Percentiles rank a stretch among this genome's conserved stretches.
These are phyloP conservation scores for Ptycholaimellus sp. DNA, from an alignment of 2,888 invertebrate genomes.

Conservation along the genomic window DNA sequence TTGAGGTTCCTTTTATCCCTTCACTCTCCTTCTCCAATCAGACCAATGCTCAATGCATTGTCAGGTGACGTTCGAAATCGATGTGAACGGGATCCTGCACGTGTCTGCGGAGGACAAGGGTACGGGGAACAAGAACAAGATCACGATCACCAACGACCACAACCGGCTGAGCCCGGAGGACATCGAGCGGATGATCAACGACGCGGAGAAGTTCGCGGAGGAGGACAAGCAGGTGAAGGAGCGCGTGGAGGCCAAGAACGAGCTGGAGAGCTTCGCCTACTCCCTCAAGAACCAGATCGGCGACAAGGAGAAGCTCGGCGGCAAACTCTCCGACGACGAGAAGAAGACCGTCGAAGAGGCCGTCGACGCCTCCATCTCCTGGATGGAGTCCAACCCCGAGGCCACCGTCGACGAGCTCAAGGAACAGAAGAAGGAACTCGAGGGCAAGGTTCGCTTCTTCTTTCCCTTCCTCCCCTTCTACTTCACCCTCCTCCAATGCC, in stretches of 20 bases:
- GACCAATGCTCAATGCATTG: not conserved
- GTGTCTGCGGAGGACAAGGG: constrained; percentile 97
- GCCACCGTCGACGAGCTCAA: constrained; percentile 36
- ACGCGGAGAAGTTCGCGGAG: constrained; percentile 93
- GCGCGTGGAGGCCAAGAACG: constrained; percentile 79
- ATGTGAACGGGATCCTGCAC: constrained; percentile 33
- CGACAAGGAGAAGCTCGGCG: constrained; percentile 87
- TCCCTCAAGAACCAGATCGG: constrained; percentile 68
- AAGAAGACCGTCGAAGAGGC: constrained; percentile 75
- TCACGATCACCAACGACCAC: constrained; percentile 93
- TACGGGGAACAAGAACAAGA: constrained; percentile 91
- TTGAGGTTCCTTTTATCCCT: constrained; percentile 11
- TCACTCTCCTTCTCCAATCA: constrained; percentile 4
- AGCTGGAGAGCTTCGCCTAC: constrained; percentile 86
- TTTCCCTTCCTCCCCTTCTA: constrained; percentile 54
- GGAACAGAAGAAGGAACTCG: constrained; percentile 57
- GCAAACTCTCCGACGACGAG: constrained; percentile 56
- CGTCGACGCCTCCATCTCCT: constrained; percentile 87
- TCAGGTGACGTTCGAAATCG: constrained; percentile 32
- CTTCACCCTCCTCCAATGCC: constrained; percentile 65
- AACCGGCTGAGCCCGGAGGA: constrained; percentile 88
- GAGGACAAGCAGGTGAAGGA: constrained; percentile 92
- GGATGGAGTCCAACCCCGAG: constrained; percentile 67
- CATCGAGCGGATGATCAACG: constrained; percentile 94
- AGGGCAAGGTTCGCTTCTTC: not conserved